Conservation (phyloP, 2,797 vertebrate species). For the Simalia tracyae region DNA sequence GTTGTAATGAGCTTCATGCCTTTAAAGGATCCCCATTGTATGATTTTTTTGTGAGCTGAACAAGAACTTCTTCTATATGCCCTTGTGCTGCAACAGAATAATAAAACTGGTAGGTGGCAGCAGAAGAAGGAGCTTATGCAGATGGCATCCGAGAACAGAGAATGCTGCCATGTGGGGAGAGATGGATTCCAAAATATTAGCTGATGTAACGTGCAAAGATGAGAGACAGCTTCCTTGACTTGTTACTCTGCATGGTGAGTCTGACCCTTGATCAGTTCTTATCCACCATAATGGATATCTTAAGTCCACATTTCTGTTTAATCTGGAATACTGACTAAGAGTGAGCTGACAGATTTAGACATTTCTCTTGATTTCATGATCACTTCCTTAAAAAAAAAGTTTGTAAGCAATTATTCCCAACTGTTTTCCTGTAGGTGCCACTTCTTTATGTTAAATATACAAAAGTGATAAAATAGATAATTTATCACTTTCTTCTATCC, state of each 20-base stretch:
- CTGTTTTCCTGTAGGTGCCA: neutral
- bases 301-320: neutral
- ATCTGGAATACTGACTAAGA: constrained; percentile 4
- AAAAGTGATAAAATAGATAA: neutral
- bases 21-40: constrained; percentile 52
- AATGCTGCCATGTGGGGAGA: constrained; percentile 60
- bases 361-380: neutral
- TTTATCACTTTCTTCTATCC: neutral
- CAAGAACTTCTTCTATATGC: constrained; percentile 75
- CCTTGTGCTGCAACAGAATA: constrained; percentile 80
- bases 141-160: constrained; percentile 60
- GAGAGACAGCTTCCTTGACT: constrained; percentile 51
- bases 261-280: constrained; percentile 58
- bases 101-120: constrained; percentile 77
- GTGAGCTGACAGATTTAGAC: neutral
- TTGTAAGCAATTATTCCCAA: neutral
- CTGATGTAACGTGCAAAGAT: constrained; percentile 57
- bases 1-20: constrained; percentile 49
- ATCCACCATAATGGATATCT: constrained; percentile 34
- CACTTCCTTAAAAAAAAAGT: neutral
- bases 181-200: constrained; percentile 58
- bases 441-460: neutral
- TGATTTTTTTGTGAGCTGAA: constrained; percentile 69
- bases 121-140: constrained; percentile 68
- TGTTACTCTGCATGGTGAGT: constrained; percentile 68